Evolutionary conservation across 2,113 vertebrate species (phyloP), one percentile per base, ranked within the genome.

Genomic region (Antechinus stuartii): DNA sequence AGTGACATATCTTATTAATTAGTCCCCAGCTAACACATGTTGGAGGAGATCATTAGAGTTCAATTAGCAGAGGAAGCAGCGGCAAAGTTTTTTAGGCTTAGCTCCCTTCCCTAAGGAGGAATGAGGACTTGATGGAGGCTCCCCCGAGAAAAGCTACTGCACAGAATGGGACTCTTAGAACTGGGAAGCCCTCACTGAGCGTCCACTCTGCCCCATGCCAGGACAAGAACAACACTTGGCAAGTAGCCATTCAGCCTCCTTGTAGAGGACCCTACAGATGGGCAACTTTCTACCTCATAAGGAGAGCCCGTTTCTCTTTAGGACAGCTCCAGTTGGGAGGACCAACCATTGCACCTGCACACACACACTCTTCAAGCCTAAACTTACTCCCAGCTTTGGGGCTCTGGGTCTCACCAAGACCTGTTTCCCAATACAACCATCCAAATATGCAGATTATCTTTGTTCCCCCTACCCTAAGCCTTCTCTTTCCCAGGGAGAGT

Each of bases 1-100:
- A 84, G 68, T 84, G 68, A 84, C n/a, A 42, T 84, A 84, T 84
- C 42, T 84, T 84, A 84, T 84, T 84, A 84, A 84, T 84, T 84
- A 84, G 35, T 84, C 35, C 68, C 68, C 68, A 42, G 68, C 68
- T 42, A 84, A 42, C 68, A 84, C 42, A 35, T 84, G n/a, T 42
- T 84, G 68, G 68, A 84, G 19, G 68, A 84, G n/a, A 84, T 84
- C 68, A 84, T 84, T 84, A 84, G 68, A 42, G 68, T 84, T 84
- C 68, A 84, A 84, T 84, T 84, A 84, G 68, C 68, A 84, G 42
- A 84, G n/a, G 61, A 76, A 84, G n/a, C 68, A 42, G n/a, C 19
- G 19, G 35, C 68, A 84, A 84, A 42, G 68, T 19, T 84, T 84
- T 84, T n/a, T 84, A 76, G 30, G 35, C 61, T n/a, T 76, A 84